A percentile compares a stretch with the other conserved stretches of the same genome.
Evolutionary conservation across 1,140 invertebrate genomes (phyloP).

Genomic region (Paraescarpia echinospica): DNA sequence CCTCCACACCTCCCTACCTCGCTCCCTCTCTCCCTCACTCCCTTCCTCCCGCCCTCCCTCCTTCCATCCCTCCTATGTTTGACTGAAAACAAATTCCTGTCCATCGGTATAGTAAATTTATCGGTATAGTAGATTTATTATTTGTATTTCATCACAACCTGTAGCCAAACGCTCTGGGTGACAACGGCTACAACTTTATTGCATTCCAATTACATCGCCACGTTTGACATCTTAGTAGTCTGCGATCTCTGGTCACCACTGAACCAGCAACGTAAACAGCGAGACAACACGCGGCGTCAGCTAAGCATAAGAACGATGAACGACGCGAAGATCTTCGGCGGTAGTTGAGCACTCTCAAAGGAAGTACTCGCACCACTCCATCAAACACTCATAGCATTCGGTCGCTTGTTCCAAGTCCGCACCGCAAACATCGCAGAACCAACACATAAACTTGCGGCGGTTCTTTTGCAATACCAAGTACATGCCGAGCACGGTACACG

Average conservation of each 20-base stretch:
- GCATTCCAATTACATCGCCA: not conserved
- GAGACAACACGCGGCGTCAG: not conserved
- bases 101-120: too few relatives aligned
- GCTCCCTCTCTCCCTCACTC: too few relatives aligned
- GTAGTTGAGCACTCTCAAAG: constrained; percentile 37
- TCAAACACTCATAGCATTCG: constrained; percentile 91
- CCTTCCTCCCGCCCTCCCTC: too few relatives aligned
- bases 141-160: not conserved
- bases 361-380: constrained; percentile 70
- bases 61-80: too few relatives aligned
- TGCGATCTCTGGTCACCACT: not conserved
- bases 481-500: constrained; percentile 96
- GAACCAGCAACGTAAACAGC: not conserved
- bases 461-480: constrained; percentile 95
- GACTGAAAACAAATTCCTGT: not conserved
- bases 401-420: constrained; percentile 89
- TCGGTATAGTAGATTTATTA: not conserved
- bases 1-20: too few relatives aligned
- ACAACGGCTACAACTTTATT: not conserved
- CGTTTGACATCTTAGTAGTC: not conserved
- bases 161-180: too few relatives aligned
- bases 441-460: constrained; percentile 92
- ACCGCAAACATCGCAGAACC: constrained; percentile 89
- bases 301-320: not conserved
- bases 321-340: not conserved